Conservation (phyloP, 2,888 invertebrate species). For the Cerastis leucographa region DNA sequence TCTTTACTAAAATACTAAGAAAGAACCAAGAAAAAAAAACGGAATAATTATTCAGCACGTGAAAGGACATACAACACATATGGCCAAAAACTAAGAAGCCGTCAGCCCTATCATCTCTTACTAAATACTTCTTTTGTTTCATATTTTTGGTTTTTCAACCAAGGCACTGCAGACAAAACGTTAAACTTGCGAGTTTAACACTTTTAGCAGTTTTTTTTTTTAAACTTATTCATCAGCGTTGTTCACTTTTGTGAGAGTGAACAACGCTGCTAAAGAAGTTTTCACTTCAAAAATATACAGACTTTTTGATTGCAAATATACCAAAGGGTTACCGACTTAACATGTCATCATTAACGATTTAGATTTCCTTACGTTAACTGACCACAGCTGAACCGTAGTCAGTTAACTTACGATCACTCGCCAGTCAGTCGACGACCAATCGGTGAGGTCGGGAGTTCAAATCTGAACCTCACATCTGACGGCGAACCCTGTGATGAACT, state of each 20-base stretch:
- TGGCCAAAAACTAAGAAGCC: background rate
- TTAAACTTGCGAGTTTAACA: no score
- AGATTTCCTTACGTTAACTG: slow-evolving; percentile 11
- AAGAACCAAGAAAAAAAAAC: background rate
- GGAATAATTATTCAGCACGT: background rate
- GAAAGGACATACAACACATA: background rate
- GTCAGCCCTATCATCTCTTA: background rate
- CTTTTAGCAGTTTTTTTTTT: no score
- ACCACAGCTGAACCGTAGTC: slow-evolving; percentile 26
- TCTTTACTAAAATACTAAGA: no score
- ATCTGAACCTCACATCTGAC: slow-evolving; percentile 44
- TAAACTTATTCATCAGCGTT: no score
- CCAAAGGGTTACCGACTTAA: slow-evolving; percentile 18
- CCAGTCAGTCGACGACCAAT: slow-evolving; percentile 35
- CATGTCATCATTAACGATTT: slow-evolving; percentile 44
- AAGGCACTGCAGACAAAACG: background rate
- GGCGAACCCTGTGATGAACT: slow-evolving; percentile 47
- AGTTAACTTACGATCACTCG: slow-evolving; percentile 46
- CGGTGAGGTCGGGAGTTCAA: slow-evolving; percentile 36
- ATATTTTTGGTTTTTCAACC: background rate
- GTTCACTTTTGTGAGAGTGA: no score
- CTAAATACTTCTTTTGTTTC: background rate
- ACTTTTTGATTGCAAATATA: slow-evolving; percentile 2
- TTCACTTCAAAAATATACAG: background rate
- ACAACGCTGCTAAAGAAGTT: no score